Evolutionary conservation across 2,797 vertebrate genomes (phyloP).

Genomic region (Gephyroberyx darwinii): DNA sequence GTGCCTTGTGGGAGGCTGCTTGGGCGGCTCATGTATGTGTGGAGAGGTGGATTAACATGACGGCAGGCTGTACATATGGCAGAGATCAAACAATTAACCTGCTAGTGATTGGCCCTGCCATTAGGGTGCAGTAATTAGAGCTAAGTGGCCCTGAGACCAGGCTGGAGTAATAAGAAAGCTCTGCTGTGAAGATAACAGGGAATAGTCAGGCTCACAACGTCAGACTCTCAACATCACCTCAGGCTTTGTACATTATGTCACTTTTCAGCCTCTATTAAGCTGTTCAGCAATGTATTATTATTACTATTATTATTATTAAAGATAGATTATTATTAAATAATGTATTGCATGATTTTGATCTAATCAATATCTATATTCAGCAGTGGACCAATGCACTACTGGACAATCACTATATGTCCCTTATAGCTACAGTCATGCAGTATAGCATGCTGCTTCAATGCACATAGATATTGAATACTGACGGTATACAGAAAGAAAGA

Average conservation of each 20-base stretch:
- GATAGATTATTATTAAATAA: no score
- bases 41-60: conserved; percentile 67
- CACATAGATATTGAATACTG: neutral
- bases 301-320: neutral
- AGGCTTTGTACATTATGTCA: conserved; percentile 26
- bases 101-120: conserved; percentile 75
- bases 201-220: conserved; percentile 52
- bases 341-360: neutral
- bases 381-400: neutral
- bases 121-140: conserved; percentile 80
- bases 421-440: neutral
- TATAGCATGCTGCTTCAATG: neutral
- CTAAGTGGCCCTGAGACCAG: conserved; percentile 71
- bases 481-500: no score
- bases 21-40: conserved; percentile 37
- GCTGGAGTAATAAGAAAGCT: conserved; percentile 58
- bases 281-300: neutral
- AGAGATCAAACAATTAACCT: conserved; percentile 87
- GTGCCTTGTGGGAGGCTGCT: conserved; percentile 22
- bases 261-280: conserved; percentile 29
- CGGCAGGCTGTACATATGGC: conserved; percentile 80
- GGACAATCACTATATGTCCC: neutral
- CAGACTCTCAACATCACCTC: conserved; percentile 27
- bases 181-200: conserved; percentile 26
- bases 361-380: neutral